phyloP scores from a whole-genome alignment of 2,888 invertebrate species.

The Penaeus monodon region DNA sequence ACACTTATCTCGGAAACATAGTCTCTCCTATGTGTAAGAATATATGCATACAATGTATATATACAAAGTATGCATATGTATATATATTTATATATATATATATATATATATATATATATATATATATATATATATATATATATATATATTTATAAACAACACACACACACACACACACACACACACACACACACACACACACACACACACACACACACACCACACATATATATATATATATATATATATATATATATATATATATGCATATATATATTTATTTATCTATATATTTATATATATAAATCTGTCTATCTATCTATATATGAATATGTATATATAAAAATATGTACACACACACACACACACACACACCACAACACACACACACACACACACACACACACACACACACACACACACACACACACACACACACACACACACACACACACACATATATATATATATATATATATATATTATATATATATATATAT shows the following conservation, averaged over 20 bases:
- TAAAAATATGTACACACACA: neutral
- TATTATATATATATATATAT: neutral
- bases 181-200: too few relatives aligned
- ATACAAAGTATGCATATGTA: neutral
- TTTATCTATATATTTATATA: neutral
- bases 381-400: too few relatives aligned
- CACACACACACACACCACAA: too few relatives aligned
- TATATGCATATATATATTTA: neutral
- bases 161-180: fast-evolving
- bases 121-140: neutral
- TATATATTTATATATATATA: neutral
- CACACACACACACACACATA: neutral
- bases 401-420: too few relatives aligned
- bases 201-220: too few relatives aligned
- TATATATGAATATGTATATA: too few relatives aligned
- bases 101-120: slow-evolving; percentile 6
- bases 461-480: neutral
- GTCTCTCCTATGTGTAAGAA: neutral
- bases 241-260: slow-evolving; percentile 9
- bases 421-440: too few relatives aligned
- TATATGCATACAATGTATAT: neutral
- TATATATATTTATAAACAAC: neutral
- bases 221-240: neutral
- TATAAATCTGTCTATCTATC: neutral
- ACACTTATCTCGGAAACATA: neutral